Evolutionary conservation across 2,797 vertebrate genomes (phyloP), one percentile per base, ranked within the genome.

Genomic region (Gobionotothen gibberifrons): DNA sequence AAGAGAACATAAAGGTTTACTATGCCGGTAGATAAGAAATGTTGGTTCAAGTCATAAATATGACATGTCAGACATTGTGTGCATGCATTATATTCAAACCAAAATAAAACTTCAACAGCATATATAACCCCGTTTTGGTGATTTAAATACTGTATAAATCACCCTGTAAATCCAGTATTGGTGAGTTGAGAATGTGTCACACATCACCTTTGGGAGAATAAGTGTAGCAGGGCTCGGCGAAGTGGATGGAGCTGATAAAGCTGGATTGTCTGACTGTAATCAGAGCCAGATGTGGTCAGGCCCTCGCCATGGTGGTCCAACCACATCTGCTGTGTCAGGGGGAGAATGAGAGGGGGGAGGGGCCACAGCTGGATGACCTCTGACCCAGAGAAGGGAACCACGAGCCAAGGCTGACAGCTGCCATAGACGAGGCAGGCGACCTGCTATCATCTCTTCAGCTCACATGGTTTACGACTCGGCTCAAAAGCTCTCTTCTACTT

Each of bases 211-310:
- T 88, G 90, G 81, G 85, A 85, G 90, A 89, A 82, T 65, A 85
- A 89, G 89, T 80, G 85, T 67, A 88, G 83, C 84, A 88, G 83
- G 84, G 87, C 88, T 87, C 87, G 85, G 91, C 64, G 73, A 89
- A 90, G 92, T 93, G 90, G 83, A 93, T 88, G 87, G 85, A 87
- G 92, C 86, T 90, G 93, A 95, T 95, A 94, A 94, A 93, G 90
- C 93, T 88, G 90, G 90, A 93, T 93, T 94, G 93, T 94, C 92
- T 94, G 92, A 90, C 79, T 78, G 66, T 94, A 94, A 95, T 94
- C 93, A 94, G 90, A 91, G 87, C 91, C 94, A 95, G 94, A 95
- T 95, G 95, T 90, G 92, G 85, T 75, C 79, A 84, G 93, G 89
- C 93, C 91, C 89, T 93, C 92, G 84, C 93, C 92, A 91, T 84